A percentile compares a stretch with the other conserved stretches of the same genome.
phyloP scores from a whole-genome alignment of 1,140 invertebrate species.

The Zaprionus davidi region DNA sequence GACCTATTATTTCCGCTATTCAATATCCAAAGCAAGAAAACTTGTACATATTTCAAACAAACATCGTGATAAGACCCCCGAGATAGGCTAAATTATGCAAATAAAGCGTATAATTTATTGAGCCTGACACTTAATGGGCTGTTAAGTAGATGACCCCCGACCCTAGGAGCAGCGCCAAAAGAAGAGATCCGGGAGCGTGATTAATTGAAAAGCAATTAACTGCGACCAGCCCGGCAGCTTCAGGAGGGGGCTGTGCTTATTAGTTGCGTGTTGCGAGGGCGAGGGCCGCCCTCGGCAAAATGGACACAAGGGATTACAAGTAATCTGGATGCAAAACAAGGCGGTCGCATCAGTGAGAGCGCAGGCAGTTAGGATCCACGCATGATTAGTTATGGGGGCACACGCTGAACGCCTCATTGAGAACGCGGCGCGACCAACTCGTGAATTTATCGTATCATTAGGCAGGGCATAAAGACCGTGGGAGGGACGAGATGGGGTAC shows the following conservation, averaged over 20 bases:
- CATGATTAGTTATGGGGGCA: conserved; percentile 67
- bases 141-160: conserved; percentile 33
- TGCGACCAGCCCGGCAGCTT: neutral
- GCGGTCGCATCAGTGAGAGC: conserved; percentile 6
- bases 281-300: conserved; percentile 2
- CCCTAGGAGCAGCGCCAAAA: neutral
- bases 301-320: conserved; percentile 55
- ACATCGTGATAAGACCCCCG: neutral
- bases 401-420: conserved; percentile 63
- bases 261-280: conserved; percentile 30
- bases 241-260: conserved; percentile 6
- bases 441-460: conserved; percentile 78
- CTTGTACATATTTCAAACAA: neutral
- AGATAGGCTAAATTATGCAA: conserved; percentile 29
- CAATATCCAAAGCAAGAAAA: neutral
- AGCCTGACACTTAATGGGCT: conserved; percentile 35
- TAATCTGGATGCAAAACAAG: conserved; percentile 61
- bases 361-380: conserved; percentile 27
- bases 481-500: neutral
- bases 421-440: conserved; percentile 44
- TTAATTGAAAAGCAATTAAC: conserved; percentile 74
- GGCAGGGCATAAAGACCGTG: conserved; percentile 51
- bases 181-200: conserved; percentile 33
- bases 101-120: conserved; percentile 37
- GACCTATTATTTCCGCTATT: neutral